These are phyloP conservation scores for Diarsia rubi DNA, from an alignment of 2,888 invertebrate genomes.

Conservation along the genomic window DNA sequence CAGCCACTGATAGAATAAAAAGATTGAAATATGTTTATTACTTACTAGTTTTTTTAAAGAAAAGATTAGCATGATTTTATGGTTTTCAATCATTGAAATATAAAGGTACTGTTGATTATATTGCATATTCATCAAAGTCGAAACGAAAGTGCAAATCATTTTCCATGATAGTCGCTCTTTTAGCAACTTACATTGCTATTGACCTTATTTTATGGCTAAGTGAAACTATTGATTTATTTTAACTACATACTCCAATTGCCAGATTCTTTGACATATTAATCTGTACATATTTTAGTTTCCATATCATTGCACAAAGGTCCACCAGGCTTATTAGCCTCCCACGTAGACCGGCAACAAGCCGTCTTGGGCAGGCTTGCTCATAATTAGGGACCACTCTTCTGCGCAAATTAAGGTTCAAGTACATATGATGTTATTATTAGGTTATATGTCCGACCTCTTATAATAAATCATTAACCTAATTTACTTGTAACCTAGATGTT, in stretches of 20 bases:
- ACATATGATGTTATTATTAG: slow-evolving; percentile 33
- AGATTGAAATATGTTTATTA: slow-evolving; percentile 31
- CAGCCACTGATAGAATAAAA: slow-evolving; percentile 33
- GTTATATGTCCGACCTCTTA: neutral
- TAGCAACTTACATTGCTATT: slow-evolving; percentile 8
- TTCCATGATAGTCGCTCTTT: slow-evolving; percentile 11
- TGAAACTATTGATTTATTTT: slow-evolving; percentile 17
- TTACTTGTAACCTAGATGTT: slow-evolving; percentile 22
- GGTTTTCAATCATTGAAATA: slow-evolving; percentile 35
- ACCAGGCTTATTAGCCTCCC: slow-evolving; percentile 21
- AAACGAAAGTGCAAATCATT: slow-evolving; percentile 28
- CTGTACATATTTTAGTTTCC: slow-evolving; percentile 16
- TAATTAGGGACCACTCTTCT: slow-evolving; percentile 29
- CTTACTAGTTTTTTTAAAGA: slow-evolving; percentile 31
- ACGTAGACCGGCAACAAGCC: slow-evolving; percentile 18
- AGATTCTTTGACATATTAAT: slow-evolving; percentile 12
- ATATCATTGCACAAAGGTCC: slow-evolving; percentile 23
- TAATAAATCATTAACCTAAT: slow-evolving; percentile 45
- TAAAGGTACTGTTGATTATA: slow-evolving; percentile 43
- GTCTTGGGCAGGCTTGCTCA: slow-evolving; percentile 38
- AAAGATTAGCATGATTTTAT: slow-evolving; percentile 46
- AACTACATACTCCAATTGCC: neutral
- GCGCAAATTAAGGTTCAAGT: slow-evolving; percentile 56
- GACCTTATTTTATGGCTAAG: neutral
- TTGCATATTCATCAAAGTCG: slow-evolving; percentile 40